phyloP scores from a whole-genome alignment of 35 echinoderm and acorn worm species.

The Lytechinus variegatus region DNA sequence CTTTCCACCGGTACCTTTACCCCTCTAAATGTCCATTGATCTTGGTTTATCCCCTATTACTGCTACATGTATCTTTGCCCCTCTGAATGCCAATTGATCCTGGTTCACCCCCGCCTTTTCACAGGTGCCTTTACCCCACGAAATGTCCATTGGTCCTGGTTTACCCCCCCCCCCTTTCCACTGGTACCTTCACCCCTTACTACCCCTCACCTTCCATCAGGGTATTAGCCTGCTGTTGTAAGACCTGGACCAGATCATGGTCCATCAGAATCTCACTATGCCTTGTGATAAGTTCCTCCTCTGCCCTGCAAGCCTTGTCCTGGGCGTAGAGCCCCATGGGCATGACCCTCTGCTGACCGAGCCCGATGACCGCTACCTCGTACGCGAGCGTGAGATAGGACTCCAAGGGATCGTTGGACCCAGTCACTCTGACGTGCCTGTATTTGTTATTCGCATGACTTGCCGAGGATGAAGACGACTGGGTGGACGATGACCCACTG shows the following conservation, averaged over 20 bases:
- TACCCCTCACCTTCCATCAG: conserved; percentile 79
- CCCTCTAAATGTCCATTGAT: no score
- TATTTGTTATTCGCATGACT: conserved; percentile 63
- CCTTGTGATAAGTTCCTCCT: conserved; percentile 93
- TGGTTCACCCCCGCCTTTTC: no score
- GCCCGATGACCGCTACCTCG: conserved; percentile 87
- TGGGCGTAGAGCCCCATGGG: conserved; percentile 94
- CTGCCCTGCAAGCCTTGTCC: conserved; percentile 94
- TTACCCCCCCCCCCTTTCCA: background rate
- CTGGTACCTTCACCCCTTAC: background rate
- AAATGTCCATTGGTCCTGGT: no score
- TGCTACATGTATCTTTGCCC: no score
- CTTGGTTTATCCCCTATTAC: no score
- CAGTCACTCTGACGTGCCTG: conserved; percentile 74
- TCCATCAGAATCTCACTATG: conserved; percentile 91
- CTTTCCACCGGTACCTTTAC: no score
- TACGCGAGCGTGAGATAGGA: conserved; percentile 93
- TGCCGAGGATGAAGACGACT: conserved; percentile 49
- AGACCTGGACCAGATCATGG: conserved; percentile 82
- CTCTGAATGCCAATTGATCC: no score
- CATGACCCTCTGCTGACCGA: conserved; percentile 98
- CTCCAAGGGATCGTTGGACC: conserved; percentile 70
- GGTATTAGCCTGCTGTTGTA: conserved; percentile 88
- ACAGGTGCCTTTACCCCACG: no score
- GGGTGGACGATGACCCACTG: conserved; percentile 49